Evolutionary conservation across 53 echinoderm and acorn worm genomes (phyloP).

Genomic region (Glandiceps talaboti): DNA sequence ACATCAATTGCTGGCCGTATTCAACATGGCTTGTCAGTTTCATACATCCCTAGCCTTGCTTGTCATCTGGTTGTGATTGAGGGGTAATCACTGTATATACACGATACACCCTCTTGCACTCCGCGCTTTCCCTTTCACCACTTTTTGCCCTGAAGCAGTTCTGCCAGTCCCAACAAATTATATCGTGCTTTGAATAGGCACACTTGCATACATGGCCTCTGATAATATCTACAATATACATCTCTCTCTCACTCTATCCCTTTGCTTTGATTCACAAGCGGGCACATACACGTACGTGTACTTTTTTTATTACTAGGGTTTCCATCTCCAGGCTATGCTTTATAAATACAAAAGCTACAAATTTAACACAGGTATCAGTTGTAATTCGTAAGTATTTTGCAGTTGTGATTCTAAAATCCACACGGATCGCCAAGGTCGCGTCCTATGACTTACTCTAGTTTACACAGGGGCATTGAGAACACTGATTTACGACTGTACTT

Average conservation of each 20-base stretch:
- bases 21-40: not conserved
- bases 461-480: not conserved
- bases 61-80: not conserved
- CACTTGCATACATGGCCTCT: too few species aligned
- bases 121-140: not conserved
- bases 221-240: too few species aligned
- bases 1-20: not conserved
- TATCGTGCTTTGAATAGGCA: too few species aligned
- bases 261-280: too few species aligned
- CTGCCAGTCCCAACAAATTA: too few species aligned
- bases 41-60: not conserved
- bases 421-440: not conserved
- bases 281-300: too few species aligned
- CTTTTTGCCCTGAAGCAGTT: not conserved
- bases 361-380: too few species aligned
- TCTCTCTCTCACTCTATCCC: too few species aligned
- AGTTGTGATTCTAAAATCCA: not conserved
- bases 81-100: not conserved
- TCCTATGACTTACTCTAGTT: not conserved
- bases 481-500: too few species aligned
- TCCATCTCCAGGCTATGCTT: too few species aligned
- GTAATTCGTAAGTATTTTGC: not conserved
- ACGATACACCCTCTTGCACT: not conserved
- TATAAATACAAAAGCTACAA: too few species aligned
- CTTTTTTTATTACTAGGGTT: too few species aligned